phyloP scores from a whole-genome alignment of 2,797 vertebrate genomes.

The Cryptoprocta ferox region DNA sequence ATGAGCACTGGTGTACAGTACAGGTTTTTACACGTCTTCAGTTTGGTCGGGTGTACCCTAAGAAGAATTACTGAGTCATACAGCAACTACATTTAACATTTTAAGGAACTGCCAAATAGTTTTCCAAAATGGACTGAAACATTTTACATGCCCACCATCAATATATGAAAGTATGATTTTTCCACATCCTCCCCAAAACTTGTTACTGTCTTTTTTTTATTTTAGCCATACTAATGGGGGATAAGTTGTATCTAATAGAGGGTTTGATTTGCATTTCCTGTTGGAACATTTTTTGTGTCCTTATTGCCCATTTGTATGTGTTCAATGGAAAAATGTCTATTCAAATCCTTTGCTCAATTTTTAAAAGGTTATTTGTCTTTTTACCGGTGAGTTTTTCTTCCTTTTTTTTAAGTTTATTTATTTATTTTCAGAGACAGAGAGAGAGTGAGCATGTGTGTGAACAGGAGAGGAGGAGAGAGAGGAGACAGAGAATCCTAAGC shows the following conservation, averaged over 20 bases:
- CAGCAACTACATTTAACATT: background rate
- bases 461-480: too few relatives aligned
- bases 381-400: background rate
- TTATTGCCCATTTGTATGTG: background rate
- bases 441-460: too few relatives aligned
- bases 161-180: background rate
- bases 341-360: constrained; percentile 4
- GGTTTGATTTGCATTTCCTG: background rate
- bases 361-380: constrained; percentile 28
- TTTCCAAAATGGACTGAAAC: background rate
- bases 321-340: background rate
- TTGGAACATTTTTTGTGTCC: background rate
- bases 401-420: background rate
- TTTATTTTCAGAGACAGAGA: too few relatives aligned
- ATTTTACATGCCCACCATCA: background rate
- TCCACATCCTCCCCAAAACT: background rate
- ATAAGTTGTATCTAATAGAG: background rate
- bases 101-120: background rate
- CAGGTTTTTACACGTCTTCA: background rate
- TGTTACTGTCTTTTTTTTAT: background rate
- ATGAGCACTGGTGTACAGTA: background rate
- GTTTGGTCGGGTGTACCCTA: background rate
- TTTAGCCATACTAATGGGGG: background rate
- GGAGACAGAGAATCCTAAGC: too few relatives aligned
- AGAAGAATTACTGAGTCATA: background rate